Evolutionary conservation across 2,797 vertebrate species (phyloP).

Genomic region (Poecilia velifera): DNA sequence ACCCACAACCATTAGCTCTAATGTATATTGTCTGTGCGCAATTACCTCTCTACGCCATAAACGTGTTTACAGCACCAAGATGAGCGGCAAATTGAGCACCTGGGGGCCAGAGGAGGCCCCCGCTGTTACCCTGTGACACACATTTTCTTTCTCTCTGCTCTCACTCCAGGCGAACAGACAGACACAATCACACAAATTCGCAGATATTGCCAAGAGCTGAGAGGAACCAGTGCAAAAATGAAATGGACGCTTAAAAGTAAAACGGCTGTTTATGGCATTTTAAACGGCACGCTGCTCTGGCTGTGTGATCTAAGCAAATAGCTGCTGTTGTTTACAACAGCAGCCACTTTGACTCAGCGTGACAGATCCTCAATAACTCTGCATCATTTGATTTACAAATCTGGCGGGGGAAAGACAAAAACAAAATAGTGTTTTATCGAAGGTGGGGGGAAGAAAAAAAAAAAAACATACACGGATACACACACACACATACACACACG

Average conservation of each 20-base stretch:
- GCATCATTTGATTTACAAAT: slow-evolving; percentile 36
- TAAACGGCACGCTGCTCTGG: slow-evolving; percentile 19
- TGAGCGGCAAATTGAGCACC: slow-evolving; percentile 59
- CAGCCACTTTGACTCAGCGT: slow-evolving; percentile 22
- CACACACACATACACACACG: slow-evolving; percentile 13
- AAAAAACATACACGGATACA: slow-evolving; percentile 20
- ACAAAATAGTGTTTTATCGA: slow-evolving; percentile 23
- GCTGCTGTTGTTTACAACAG: slow-evolving; percentile 50
- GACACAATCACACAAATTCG: slow-evolving; percentile 21
- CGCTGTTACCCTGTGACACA: slow-evolving; percentile 28
- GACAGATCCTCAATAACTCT: slow-evolving; percentile 16
- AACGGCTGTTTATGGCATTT: slow-evolving; percentile 42
- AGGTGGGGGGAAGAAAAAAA: not conserved
- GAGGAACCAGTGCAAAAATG: slow-evolving; percentile 57
- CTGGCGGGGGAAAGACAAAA: slow-evolving; percentile 13
- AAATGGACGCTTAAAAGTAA: slow-evolving; percentile 55
- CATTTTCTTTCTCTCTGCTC: slow-evolving; percentile 20
- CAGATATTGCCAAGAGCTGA: slow-evolving; percentile 42
- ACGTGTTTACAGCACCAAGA: slow-evolving; percentile 69
- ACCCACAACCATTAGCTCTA: slow-evolving; percentile 71
- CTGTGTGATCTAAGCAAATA: slow-evolving; percentile 42
- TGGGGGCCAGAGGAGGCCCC: slow-evolving; percentile 30
- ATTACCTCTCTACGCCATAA: slow-evolving; percentile 70
- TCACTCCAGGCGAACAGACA: slow-evolving; percentile 1
- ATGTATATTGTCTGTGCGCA: slow-evolving; percentile 68